A percentile compares a stretch with the other conserved stretches of the same genome.
phyloP scores from a whole-genome alignment of 2,888 invertebrate species.

The Pediacus dermestoides region DNA sequence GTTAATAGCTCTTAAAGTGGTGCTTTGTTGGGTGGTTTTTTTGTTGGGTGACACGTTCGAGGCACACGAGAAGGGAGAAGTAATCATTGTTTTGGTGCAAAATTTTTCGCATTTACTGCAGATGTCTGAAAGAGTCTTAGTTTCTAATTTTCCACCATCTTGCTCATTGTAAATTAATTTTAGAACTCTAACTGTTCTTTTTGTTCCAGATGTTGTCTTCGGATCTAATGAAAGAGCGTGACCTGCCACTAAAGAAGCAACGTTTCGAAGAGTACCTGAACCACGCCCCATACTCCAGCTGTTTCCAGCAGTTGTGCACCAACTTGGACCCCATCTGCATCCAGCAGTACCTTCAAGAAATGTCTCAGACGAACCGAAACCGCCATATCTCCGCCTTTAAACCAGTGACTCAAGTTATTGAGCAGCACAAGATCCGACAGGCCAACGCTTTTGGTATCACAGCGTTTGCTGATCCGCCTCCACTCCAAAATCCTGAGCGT shows the following conservation, averaged over 20 bases:
- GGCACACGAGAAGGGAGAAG: too few species aligned
- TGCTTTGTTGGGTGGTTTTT: slow-evolving; percentile 17
- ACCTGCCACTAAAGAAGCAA: slow-evolving; percentile 65
- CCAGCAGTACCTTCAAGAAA: slow-evolving; percentile 41
- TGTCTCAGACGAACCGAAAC: slow-evolving; percentile 27
- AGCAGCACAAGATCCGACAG: slow-evolving; percentile 42
- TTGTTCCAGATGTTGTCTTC: slow-evolving; percentile 41
- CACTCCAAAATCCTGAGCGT: slow-evolving; percentile 78
- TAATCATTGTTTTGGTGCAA: too few species aligned
- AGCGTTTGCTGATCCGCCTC: slow-evolving; percentile 63
- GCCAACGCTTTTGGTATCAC: slow-evolving; percentile 40
- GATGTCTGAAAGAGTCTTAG: too few species aligned
- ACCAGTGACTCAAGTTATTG: slow-evolving; percentile 52
- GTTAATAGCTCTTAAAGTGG: slow-evolving; percentile 31
- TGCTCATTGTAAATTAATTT: too few species aligned
- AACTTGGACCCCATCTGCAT: slow-evolving; percentile 48
- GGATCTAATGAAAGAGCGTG: slow-evolving; percentile 48
- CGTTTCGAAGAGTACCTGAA: slow-evolving; percentile 57
- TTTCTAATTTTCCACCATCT: too few species aligned
- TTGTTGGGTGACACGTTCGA: slow-evolving; percentile 15
- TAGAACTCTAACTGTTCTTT: too few species aligned
- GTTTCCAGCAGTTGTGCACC: slow-evolving; percentile 38
- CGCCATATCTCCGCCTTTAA: slow-evolving; percentile 60
- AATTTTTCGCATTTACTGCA: too few species aligned
- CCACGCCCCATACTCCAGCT: slow-evolving; percentile 39